Evolutionary conservation across 2,797 vertebrate genomes (phyloP), one percentile per base, ranked within the genome.

Genomic region (Anguilla anguilla): DNA sequence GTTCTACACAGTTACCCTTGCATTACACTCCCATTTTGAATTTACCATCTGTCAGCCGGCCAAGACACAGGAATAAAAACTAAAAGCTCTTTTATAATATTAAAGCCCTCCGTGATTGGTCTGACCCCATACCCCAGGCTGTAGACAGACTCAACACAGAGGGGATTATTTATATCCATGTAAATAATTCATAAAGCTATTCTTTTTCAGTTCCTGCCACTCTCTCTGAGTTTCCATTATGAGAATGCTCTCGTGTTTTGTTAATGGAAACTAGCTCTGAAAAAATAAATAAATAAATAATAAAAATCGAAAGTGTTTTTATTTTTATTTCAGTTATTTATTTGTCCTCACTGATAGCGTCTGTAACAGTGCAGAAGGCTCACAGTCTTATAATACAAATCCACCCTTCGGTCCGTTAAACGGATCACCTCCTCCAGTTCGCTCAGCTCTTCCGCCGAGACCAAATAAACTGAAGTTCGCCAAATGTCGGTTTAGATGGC

Each of bases 121-220:
- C 35, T 46, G 39, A 46, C 35, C 39, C 74, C 39, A 9, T 79
- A 43, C 0, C 43, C 74, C 74, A 19, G 74, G 46, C 74, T 25
- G 39, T 6, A 46, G 3, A 9, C 15, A 79, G 39, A 79, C 35
- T 19, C 17, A 9, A 79, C 35, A 19, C 9, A 25, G 22, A 25
- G 9, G 72, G 28, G 74, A 79, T 46, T 84, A 55, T 84, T 84
- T 57, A 57, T 55, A 53, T 84, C 83, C 22, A 15, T 57, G 35
- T 84, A 17, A 84, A 84, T 55, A 57, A 83, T 83, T 51, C 83
- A 84, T 35, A 31, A 53, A 55, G n/a, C 49, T 55, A 17, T 53
- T 55, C 31, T n/a, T n/a, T 22, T 13, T 84, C 28, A 84, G 11
- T 59, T 9, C 2, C 82, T 84, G 25, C 3, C 83, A 1, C 51